Evolutionary conservation across 2,797 vertebrate species (phyloP).

Genomic region (Gambusia yucatana): DNA sequence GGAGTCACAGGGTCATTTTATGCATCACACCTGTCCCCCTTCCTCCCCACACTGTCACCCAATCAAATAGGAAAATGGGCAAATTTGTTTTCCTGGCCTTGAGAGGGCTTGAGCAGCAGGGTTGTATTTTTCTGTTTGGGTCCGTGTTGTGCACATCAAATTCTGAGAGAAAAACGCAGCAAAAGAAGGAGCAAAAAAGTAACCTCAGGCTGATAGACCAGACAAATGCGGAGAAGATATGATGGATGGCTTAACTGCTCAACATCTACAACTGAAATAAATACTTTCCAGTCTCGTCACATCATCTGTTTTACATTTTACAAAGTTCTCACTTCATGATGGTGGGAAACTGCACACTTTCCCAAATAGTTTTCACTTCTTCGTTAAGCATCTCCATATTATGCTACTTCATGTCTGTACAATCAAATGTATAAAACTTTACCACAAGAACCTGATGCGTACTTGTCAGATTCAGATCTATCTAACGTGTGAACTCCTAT

Average conservation of each 20-base stretch:
- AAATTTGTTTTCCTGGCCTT: conserved; percentile 85
- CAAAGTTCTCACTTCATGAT: neutral
- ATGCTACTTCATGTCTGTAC: neutral
- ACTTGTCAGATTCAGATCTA: neutral
- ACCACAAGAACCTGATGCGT: neutral
- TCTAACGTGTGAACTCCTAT: neutral
- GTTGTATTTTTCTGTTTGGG: conserved; percentile 42
- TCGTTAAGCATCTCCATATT: neutral
- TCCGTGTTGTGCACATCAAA: conserved; percentile 23
- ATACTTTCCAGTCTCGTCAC: neutral
- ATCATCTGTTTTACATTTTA: neutral
- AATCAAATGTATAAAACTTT: neutral
- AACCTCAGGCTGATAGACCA: neutral
- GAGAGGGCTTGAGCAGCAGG: conserved; percentile 59
- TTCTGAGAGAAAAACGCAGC: conserved; percentile 21
- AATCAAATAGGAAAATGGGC: conserved; percentile 82
- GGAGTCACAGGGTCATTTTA: conserved; percentile 80
- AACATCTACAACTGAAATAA: conserved; percentile 15
- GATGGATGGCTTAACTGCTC: conserved; percentile 7
- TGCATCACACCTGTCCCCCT: conserved; percentile 81
- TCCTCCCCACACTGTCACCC: conserved; percentile 72
- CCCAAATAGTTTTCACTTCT: neutral
- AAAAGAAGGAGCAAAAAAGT: conserved; percentile 16
- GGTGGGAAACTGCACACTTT: neutral
- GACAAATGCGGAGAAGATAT: conserved; percentile 8